Base-by-base conservation (phyloP, 2,888 invertebrate species). In the Drosophila incognita region DNA sequence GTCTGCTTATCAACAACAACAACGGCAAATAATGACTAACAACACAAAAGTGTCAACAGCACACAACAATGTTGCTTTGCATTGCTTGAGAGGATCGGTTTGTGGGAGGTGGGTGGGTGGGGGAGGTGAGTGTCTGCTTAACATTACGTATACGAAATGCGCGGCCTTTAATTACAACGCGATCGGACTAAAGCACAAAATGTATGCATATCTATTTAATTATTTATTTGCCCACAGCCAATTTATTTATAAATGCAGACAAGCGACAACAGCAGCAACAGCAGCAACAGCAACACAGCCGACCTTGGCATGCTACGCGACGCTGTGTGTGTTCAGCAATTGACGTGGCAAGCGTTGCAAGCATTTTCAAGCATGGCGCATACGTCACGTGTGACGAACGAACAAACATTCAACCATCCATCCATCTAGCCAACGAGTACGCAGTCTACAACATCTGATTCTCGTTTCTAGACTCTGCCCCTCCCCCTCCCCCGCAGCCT, bases 201-300 rank as follows among this genome's bases (percentile, higher is more conserved):
- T 81, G 69, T 81, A 65, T 77, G 69, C 62, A 81, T 77, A 77
- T 81, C 81, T 79, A 79, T 88, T 85, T 87, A 85, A 87, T 86
- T 88, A 86, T 88, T 83, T 83, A 83, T 87, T 85, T 81, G 82
- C 70, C 82, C 74, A 75, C 53, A 69, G 75, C 64, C 58, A 72
- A 86, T 76, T 84, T 87, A 87, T 87, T 87, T 87, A 88, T 87
- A 90, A 79, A 85, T 83, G 74, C 86, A 88, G 73, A 76, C 87
- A 79, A 36, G 11, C 54, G 24, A 33, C 66, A 67, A 66, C 56
- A 38, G 70, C 76, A 74, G 18, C 67, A 48, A 40, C 53, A 42
- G 11, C 62, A 49, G 57, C 78, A 75, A 31, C 58, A 38, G 48
- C 57, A 70, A 64, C 36, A 65, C 52, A 24, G 42, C 21, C 79